Base-by-base conservation (phyloP, 2,888 invertebrate genomes). In the Noctua janthe region DNA sequence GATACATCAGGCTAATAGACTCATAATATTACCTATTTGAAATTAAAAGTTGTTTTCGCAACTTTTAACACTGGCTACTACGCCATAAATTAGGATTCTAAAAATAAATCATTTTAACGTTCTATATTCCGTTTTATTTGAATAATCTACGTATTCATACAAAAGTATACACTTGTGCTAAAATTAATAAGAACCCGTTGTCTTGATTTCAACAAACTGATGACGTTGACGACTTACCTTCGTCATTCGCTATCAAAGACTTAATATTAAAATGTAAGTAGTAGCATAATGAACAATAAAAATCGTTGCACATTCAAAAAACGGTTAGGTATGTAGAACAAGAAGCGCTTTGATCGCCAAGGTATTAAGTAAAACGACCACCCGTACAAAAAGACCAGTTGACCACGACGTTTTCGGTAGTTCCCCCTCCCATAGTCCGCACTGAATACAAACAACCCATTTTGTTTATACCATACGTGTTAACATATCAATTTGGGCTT, bases 381-480 rank as follows among this genome's bases (percentile, higher is more conserved):
- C 87, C 80, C 83, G 82, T 74, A 69, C 20, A 59, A 74, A 73
- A 78, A 71, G n/a, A 35, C n/a, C 29, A 56, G 71, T 74, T 67
- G 78, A 64, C 66, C 62, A 73, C 56, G 62, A 39, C 10, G 64
- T 69, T 56, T 85, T 79, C 76, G 78, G 80, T 83, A 69, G 66
- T 81, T 81, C 83, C 83, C 85, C 82, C 47, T 49, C 43, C 49
- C n/a, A 78, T 43, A 39, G n/a, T 17, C 71, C 17, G 70, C 56
- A 35, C 47, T 85, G 83, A 86, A 87, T 87, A 87, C 86, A 88
- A 88, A 88, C 77, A 17, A 66, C 77, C 54, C 67, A 83, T 88
- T 86, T 87, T 77, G 75, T 88, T 85, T 82, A 80, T 78, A 71
- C 20, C 74, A 62, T 71, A 82, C 79, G 70, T 81, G 78, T 77